Evolutionary conservation across 2,888 invertebrate species (phyloP), one percentile per base, ranked within the genome.

Genomic region (Empis stercorea): DNA sequence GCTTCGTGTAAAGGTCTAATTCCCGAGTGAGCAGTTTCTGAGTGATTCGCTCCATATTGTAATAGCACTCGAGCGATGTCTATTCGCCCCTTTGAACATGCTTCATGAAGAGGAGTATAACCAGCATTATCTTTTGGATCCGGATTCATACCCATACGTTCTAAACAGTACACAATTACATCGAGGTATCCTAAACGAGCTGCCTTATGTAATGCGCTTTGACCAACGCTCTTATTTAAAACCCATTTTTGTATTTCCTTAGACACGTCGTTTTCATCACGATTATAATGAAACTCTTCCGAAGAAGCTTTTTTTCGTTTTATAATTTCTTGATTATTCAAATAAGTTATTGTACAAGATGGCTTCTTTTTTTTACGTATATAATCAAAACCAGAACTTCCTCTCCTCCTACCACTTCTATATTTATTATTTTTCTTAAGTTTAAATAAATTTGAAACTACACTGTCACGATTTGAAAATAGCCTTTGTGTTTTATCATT

Each of bases 1-100:
- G 94, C 93, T 72, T 94, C 93, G 61, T 95, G 94, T 47, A 95
- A 73, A n/a, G 94, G 94, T 61, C 94, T 78, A 52, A 88, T 88
- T 49, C 94, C 94, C 43, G 94, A 93, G 61, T 87, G 84, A 2
- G 94, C 93, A 47, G 89, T 87, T 59, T 87, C 88, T 51, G 91
- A 91, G 48, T 87, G 89, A 65, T 91, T 88, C 10, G 93, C 93
- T 23, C 94, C 94, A 60, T 91, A 88, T 57, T 83, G 80, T 39
- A 95, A 72, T 17, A 95, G 74, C 43, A 89, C 74, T 56, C 84
- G 78, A 3, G 91, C 91, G 54, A 94, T 91, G 56, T 84, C 81
- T 43, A 93, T 73, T 65, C 92, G 87, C 5, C 94, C 94, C 57
- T 84, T 80, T 4, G 88, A 82, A 59, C 92, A 87, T 10, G 93